Base-by-base conservation (phyloP, 1,140 invertebrate genomes). In the Anastatus disparis region DNA sequence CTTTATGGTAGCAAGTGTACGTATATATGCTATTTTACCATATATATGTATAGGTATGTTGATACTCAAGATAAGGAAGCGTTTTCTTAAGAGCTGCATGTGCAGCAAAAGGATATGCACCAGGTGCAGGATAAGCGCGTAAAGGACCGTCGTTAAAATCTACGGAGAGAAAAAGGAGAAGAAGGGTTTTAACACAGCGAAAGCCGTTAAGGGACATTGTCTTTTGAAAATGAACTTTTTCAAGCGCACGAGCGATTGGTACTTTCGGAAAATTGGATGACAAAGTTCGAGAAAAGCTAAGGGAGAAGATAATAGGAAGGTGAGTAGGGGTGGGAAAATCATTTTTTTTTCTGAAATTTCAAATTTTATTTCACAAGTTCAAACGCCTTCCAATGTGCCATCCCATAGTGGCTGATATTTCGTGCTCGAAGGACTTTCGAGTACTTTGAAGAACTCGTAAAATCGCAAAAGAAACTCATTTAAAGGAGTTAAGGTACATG, bases 41-140 rank as follows among this genome's bases (percentile, higher is more conserved):
- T 56, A 13, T 31, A 17, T 35, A 38, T 38, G n/a, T 38, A 20
- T 53, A 27, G 22, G 1, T 13, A n/a, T 22, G 9, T 20, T 0
- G 2, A 15, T 15, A n/a, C 12, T 56, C 53, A 29, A 61, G 70
- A n/a, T 24, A 42, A 13, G n/a, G 46, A 65, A 42, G 53, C 13
- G 24, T 44, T 69, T 71, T 69, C 65, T 66, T 71, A 50, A 67
- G 53, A 72, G 66, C 55, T 53, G 46, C 48, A 64, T 7, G 55
- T 20, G n/a, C n/a, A n/a, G n/a, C n/a, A n/a, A n/a, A n/a, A n/a
- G n/a, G 17, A 2, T 65, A 22, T 70, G 72, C 70, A 77, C 69
- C 74, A 77, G 76, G 74, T 75, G 72, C 66, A 38, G 17, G 50
- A 48, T 17, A 62, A 13, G 26, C 64, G 59, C 42, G 44, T 65